phyloP scores from a whole-genome alignment of 2,113 vertebrate genomes.

The Crotalus horridus region DNA sequence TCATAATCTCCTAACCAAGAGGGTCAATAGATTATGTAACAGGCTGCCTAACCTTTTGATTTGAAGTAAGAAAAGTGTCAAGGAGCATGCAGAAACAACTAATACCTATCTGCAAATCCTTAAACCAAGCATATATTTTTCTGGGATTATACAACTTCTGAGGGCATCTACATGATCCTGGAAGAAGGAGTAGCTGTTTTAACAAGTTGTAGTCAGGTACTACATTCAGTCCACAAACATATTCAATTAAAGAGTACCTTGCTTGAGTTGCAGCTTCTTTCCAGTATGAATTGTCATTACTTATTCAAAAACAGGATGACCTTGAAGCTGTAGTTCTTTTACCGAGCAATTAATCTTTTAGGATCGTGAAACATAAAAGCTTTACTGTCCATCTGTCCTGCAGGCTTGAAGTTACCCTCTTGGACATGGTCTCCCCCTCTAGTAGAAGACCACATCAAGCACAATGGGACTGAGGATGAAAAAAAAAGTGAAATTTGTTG shows the following conservation, averaged over 20 bases:
- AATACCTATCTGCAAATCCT: not conserved
- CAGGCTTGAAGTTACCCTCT: constrained; percentile 87
- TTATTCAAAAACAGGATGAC: too few relatives aligned
- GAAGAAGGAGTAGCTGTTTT: not conserved
- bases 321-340: not conserved
- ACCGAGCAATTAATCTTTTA: not conserved
- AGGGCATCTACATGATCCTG: not conserved
- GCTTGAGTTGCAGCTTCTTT: not conserved
- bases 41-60: not conserved
- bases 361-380: not conserved
- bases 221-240: not conserved
- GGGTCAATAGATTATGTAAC: not conserved
- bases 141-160: not conserved
- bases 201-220: not conserved
- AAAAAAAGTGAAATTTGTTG: constrained; percentile 77
- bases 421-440: constrained; percentile 82
- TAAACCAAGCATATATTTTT: not conserved
- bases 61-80: not conserved
- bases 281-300: not conserved
- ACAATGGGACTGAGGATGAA: constrained; percentile 81
- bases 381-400: not conserved
- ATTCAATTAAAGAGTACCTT: not conserved
- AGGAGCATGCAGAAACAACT: not conserved
- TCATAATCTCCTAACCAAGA: not conserved
- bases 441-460: constrained; percentile 80